Conservation (phyloP, 2,888 invertebrate genomes). For the Drosophila kuntzei region DNA sequence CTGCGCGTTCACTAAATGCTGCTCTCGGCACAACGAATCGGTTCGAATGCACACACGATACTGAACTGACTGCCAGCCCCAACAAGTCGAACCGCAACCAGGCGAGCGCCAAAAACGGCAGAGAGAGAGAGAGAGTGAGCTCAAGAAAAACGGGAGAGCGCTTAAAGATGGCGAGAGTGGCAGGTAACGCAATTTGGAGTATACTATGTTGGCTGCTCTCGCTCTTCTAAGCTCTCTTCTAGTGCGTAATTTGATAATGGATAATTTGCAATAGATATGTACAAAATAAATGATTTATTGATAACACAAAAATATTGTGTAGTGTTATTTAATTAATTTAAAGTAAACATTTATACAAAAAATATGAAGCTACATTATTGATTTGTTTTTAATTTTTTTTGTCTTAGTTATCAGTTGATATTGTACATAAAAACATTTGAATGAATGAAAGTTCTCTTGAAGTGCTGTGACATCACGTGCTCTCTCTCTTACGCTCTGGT, state of each 20-base stretch:
- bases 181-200: constrained; percentile 30
- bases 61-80: constrained; percentile 74
- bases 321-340: neutral
- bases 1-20: constrained; percentile 50
- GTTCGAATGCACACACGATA: constrained; percentile 82
- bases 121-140: constrained; percentile 20
- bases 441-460: neutral
- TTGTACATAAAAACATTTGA: neutral
- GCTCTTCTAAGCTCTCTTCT: constrained; percentile 14
- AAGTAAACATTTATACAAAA: neutral
- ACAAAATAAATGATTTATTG: constrained; percentile 1
- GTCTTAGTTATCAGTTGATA: neutral
- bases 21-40: constrained; percentile 71
- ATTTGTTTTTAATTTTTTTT: neutral
- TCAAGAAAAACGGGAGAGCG: constrained; percentile 33
- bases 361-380: neutral
- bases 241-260: constrained; percentile 22
- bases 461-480: constrained; percentile 24
- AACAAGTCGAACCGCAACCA: constrained; percentile 52
- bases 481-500: constrained; percentile 28
- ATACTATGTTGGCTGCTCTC: neutral
- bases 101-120: constrained; percentile 30
- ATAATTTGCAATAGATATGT: constrained; percentile 10
- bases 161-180: constrained; percentile 14
- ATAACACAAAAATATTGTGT: neutral